A percentile compares a stretch with the other conserved stretches of the same genome.
Conservation (phyloP, 1,140 invertebrate species). For the Venustaconcha ellipsiformis region DNA sequence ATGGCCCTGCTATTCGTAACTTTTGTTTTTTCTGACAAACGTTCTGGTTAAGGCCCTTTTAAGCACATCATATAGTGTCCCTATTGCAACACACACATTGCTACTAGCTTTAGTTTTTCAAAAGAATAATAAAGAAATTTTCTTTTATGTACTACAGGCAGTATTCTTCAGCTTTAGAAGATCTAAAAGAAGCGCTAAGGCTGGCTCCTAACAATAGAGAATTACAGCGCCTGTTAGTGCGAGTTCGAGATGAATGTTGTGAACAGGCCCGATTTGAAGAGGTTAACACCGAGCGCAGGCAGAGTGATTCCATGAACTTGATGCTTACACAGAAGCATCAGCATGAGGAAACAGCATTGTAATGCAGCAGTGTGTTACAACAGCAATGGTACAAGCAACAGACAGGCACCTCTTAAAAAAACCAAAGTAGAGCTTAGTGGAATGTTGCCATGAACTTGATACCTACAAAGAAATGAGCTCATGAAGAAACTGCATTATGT, state of each 20-base stretch:
- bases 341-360: too few species aligned
- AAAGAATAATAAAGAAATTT: conserved; percentile 22
- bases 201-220: conserved; percentile 78
- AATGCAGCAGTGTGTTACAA: too few species aligned
- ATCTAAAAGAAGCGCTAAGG: conserved; percentile 78
- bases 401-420: too few species aligned
- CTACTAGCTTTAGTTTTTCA: neutral
- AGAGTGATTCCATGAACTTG: too few species aligned
- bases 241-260: conserved; percentile 75
- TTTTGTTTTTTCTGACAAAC: neutral
- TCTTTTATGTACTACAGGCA: conserved; percentile 60
- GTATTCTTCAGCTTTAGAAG: conserved; percentile 75
- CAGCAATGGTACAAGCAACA: too few species aligned
- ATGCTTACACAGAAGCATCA: too few species aligned
- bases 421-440: too few species aligned
- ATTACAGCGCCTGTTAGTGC: conserved; percentile 76
- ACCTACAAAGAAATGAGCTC: too few species aligned
- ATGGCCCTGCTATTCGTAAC: too few species aligned
- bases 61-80: neutral
- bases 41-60: too few species aligned
- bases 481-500: too few species aligned
- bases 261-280: conserved; percentile 59
- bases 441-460: too few species aligned
- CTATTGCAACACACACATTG: neutral
- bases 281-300: neutral